Percentiles rank a stretch among this genome's conserved stretches.
These are phyloP conservation scores for Amphiprion ocellaris DNA, from an alignment of 2,113 vertebrate species.

Conservation along the genomic window DNA sequence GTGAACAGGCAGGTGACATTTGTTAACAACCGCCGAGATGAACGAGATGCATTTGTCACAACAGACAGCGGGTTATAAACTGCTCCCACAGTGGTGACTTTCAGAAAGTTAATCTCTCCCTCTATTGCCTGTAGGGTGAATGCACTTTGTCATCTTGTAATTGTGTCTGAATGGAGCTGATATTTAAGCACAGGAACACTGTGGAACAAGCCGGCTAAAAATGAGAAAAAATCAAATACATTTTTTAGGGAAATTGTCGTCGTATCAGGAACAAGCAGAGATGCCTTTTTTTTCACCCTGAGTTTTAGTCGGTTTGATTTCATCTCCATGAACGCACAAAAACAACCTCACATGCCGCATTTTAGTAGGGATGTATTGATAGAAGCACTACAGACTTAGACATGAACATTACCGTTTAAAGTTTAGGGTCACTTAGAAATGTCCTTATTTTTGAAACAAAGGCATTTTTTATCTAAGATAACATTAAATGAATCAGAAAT, in stretches of 20 bases:
- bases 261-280: background rate
- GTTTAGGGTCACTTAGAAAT: too few relatives aligned
- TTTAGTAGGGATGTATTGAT: too few relatives aligned
- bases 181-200: slow-evolving; percentile 28
- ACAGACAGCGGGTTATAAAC: slow-evolving; percentile 27
- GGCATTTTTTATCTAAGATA: too few relatives aligned
- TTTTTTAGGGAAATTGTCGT: background rate
- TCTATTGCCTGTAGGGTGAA: slow-evolving; percentile 12
- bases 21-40: slow-evolving; percentile 31
- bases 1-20: slow-evolving; percentile 51
- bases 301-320: too few relatives aligned
- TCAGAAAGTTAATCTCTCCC: slow-evolving; percentile 39
- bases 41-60: slow-evolving; percentile 21
- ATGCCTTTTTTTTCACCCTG: too few relatives aligned
- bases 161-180: slow-evolving; percentile 33
- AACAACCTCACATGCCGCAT: too few relatives aligned
- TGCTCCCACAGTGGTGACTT: slow-evolving; percentile 35
- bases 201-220: background rate
- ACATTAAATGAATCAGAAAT: too few relatives aligned
- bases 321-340: too few relatives aligned
- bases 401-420: too few relatives aligned
- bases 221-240: background rate
- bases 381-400: too few relatives aligned
- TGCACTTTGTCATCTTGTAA: slow-evolving; percentile 43
- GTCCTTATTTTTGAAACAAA: too few relatives aligned